These are phyloP conservation scores for Thrips palmi DNA, from an alignment of 1,140 invertebrate genomes.

Conservation along the genomic window DNA sequence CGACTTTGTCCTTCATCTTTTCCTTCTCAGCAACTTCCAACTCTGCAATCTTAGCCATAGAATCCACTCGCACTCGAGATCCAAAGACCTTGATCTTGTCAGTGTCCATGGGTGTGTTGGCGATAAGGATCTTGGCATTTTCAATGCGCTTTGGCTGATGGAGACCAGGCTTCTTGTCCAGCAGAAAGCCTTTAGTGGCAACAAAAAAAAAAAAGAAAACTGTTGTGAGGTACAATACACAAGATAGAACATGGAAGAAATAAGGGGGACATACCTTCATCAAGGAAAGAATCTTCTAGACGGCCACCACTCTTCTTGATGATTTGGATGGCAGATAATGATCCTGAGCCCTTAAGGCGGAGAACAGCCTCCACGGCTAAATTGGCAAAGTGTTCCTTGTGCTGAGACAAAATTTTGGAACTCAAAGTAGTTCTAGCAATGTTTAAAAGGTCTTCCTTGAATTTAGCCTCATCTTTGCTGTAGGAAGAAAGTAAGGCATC, in stretches of 20 bases:
- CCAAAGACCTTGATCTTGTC: conserved; percentile 99
- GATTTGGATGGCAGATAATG: conserved; percentile 91
- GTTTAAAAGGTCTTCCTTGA: conserved; percentile 82
- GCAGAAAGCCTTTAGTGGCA: conserved; percentile 79
- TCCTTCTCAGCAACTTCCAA: conserved; percentile 95
- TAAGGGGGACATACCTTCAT: conserved; percentile 49
- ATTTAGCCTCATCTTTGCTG: conserved; percentile 55
- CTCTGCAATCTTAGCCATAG: conserved; percentile 95
- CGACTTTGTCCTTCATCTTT: conserved; percentile 99
- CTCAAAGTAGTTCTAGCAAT: conserved; percentile 95
- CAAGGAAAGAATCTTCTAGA: conserved; percentile 88
- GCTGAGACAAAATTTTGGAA: conserved; percentile 94
- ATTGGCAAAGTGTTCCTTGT: conserved; percentile 93
- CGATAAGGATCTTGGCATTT: conserved; percentile 83
- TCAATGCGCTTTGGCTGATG: conserved; percentile 79
- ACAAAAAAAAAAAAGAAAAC: conserved; percentile 11
- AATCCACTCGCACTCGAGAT: conserved; percentile 92
- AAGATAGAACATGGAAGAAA: not conserved
- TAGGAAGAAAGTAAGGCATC: conserved; percentile 7
- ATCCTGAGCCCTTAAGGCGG: conserved; percentile 86
- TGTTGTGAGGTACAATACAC: not conserved
- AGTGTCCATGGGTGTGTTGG: conserved; percentile 99
- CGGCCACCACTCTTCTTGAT: conserved; percentile 92
- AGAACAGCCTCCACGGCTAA: conserved; percentile 90
- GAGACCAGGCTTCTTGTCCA: conserved; percentile 90